Evolutionary conservation across 2,113 vertebrate species (phyloP).

Genomic region (Callaeas wilsoni): DNA sequence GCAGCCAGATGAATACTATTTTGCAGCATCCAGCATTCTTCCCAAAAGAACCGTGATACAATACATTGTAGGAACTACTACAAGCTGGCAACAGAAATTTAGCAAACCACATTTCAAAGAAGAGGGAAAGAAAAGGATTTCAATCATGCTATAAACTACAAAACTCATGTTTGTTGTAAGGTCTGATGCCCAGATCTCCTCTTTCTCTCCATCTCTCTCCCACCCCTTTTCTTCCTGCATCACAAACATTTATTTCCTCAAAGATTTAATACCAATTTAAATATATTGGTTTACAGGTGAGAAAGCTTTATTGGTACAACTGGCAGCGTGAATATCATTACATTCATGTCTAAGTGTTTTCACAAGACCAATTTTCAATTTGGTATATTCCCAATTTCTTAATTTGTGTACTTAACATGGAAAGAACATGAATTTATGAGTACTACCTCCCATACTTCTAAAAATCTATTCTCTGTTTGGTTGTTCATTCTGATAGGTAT

Average conservation of each 20-base stretch:
- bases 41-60: not conserved
- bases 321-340: not conserved
- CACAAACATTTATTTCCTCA: not conserved
- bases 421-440: not conserved
- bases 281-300: not conserved
- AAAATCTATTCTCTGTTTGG: not conserved
- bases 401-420: not conserved
- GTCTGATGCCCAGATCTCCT: not conserved
- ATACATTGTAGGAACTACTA: not conserved
- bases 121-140: not conserved
- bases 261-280: not conserved
- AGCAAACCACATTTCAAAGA: not conserved
- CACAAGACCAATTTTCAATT: not conserved
- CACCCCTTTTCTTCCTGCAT: rapidly evolving
- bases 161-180: not conserved
- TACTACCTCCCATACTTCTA: rapidly evolving
- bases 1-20: not conserved
- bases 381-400: not conserved
- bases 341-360: not conserved
- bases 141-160: not conserved
- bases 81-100: not conserved
- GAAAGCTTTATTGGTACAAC: not conserved
- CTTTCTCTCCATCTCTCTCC: not conserved
- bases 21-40: not conserved
- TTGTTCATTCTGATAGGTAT: not conserved